Evolutionary conservation across 1,140 invertebrate genomes (phyloP), one percentile per base, ranked within the genome.

Genomic region (Macrobrachium rosenbergii): DNA sequence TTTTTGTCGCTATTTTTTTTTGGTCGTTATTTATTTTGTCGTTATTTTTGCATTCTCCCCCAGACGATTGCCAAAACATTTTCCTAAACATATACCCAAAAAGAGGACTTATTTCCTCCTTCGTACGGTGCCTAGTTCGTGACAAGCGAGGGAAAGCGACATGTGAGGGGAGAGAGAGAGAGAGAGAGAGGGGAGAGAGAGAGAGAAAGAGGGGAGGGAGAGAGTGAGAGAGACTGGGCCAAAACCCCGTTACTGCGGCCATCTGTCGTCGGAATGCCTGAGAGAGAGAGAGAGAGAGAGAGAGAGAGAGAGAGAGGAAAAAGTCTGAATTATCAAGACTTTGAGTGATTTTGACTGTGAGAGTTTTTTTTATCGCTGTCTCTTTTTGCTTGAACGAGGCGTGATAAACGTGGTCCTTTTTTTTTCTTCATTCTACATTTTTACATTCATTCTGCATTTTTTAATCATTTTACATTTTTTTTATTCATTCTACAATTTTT

Each of bases 81-180:
- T 5, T 2, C 21, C 7, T 76, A 76, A 52, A 45, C 19, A 76
- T 76, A 45, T 14, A 58, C 16, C 17, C 43, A 10, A 69, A 82
- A 82, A 82, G 72, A 67, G 63, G 82, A 43, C 52, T 64, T 60
- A 67, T 77, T 77, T 84, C 82, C 82, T 75, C 58, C 28, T 75
- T 73, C 82, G 77, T 84, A 84, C 82, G 19, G 60, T 76, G 75
- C 73, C 59, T 62, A 64, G 63, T 84, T 84, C 82, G 58, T 84
- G 82, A 84, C 82, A 84, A 62, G 73, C 82, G 72, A 84, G 82
- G 82, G 82, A 84, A 84, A 43, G 59, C 73, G 82, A 77, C 82
- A 84, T 84, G 82, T 84, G 82, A 83, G 82, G 73, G 81, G 81
- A 64, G 82, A n/a, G 82, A 72, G 19, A 58, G 21, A n/a, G 82